These are phyloP conservation scores for Scaptomyza polygonia DNA, from an alignment of 2,888 invertebrate species.

Conservation along the genomic window DNA sequence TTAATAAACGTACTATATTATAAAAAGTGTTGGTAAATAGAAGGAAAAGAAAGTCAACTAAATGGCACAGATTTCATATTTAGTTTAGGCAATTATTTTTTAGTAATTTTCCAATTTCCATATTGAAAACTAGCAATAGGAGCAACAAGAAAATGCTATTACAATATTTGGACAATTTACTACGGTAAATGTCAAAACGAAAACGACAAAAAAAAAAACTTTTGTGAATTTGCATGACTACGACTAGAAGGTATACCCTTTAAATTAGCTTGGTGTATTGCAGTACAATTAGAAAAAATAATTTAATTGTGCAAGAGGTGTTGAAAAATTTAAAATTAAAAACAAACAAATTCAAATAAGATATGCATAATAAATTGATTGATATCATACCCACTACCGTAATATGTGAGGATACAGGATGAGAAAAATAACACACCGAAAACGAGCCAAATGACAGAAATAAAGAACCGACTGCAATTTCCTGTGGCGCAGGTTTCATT, in stretches of 20 bases:
- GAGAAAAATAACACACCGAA: conserved; percentile 11
- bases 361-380: neutral
- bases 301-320: too few relatives aligned
- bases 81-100: conserved; percentile 44
- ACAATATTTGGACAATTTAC: conserved; percentile 41
- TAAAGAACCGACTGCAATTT: conserved; percentile 56
- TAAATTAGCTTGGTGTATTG: neutral
- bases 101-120: conserved; percentile 56
- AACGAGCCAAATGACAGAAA: conserved; percentile 15
- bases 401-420: conserved; percentile 2
- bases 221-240: neutral
- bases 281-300: too few relatives aligned
- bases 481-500: conserved; percentile 48
- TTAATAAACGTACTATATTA: neutral
- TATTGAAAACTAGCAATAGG: conserved; percentile 28
- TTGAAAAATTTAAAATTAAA: neutral
- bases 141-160: conserved; percentile 2
- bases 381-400: neutral
- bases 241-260: conserved; percentile 7
- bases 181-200: conserved; percentile 35
- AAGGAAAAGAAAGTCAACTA: conserved; percentile 14
- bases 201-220: conserved; percentile 2
- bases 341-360: neutral
- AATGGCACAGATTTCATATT: conserved; percentile 38
- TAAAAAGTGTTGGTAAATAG: neutral